These are phyloP conservation scores for Aphidius gifuensis DNA, from an alignment of 1,140 invertebrate species.

Conservation along the genomic window DNA sequence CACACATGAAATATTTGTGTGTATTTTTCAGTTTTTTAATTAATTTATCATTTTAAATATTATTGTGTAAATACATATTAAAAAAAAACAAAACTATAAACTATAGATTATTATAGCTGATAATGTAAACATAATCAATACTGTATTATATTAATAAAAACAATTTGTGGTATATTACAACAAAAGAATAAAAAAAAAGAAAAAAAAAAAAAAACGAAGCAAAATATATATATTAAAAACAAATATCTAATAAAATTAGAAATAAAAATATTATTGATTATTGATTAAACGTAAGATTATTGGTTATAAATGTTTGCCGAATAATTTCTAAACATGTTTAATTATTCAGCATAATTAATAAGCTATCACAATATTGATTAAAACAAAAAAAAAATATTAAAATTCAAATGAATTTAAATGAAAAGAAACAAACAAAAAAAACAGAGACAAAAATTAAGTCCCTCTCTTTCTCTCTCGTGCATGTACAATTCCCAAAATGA, in stretches of 20 bases:
- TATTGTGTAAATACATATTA: slow-evolving; percentile 44
- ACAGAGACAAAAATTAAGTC: slow-evolving; percentile 15
- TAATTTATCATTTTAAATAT: slow-evolving; percentile 25
- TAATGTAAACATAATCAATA: slow-evolving; percentile 50
- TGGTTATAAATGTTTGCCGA: slow-evolving; percentile 31
- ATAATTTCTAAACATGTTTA: slow-evolving; percentile 26
- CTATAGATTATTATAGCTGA: slow-evolving; percentile 46
- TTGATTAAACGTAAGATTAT: slow-evolving; percentile 36
- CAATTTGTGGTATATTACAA: slow-evolving; percentile 43
- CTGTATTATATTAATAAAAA: slow-evolving; percentile 50
- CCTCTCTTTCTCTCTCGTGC: slow-evolving; percentile 12
- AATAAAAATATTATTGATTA: slow-evolving; percentile 37
- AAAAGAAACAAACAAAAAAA: too few relatives aligned
- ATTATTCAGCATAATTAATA: slow-evolving; percentile 33
- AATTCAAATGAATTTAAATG: slow-evolving; percentile 6
- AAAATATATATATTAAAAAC: slow-evolving; percentile 32
- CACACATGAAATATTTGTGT: background rate
- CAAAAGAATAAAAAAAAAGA: slow-evolving; percentile 25
- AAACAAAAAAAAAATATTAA: slow-evolving; percentile 21
- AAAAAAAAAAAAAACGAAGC: slow-evolving; percentile 19
- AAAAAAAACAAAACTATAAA: slow-evolving; percentile 37
- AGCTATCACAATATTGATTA: slow-evolving; percentile 26
- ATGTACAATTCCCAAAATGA: slow-evolving; percentile 23
- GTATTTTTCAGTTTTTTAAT: slow-evolving; percentile 30
- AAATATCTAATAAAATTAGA: slow-evolving; percentile 26